Evolutionary conservation across 2,797 vertebrate genomes (phyloP).

Genomic region (Peromyscus nudipes): DNA sequence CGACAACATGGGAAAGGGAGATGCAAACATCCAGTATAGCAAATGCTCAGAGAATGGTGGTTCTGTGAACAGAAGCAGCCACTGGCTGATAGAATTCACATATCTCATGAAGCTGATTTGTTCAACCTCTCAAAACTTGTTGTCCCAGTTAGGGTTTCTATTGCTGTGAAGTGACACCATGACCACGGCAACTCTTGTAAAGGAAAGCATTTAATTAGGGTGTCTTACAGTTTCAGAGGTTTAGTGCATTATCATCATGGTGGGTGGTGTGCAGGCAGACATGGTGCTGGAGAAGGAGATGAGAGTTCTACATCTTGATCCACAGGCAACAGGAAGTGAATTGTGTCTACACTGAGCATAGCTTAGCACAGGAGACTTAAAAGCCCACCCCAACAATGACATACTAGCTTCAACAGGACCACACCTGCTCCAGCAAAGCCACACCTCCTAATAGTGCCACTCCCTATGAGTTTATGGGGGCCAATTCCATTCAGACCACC

Average conservation of each 20-base stretch:
- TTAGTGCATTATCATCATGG: neutral
- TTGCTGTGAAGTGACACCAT: neutral
- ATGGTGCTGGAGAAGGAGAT: neutral
- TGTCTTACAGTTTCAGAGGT: neutral
- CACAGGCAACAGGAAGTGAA: neutral
- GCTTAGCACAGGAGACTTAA: neutral
- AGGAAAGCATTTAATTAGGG: neutral
- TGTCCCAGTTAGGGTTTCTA: neutral
- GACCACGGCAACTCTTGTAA: neutral
- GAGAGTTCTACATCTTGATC: neutral
- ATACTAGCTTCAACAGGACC: neutral
- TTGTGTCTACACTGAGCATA: neutral
- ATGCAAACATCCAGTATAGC: neutral
- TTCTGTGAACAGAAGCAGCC: neutral
- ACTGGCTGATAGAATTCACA: neutral
- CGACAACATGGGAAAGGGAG: neutral
- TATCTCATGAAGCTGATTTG: neutral
- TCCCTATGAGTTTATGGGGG: neutral
- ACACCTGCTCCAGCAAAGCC: neutral
- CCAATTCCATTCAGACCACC: neutral
- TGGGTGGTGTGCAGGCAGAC: neutral
- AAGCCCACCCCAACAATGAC: neutral
- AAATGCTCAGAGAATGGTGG: neutral
- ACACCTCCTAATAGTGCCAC: neutral
- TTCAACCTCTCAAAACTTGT: conserved; percentile 24